Evolutionary conservation across 2,888 invertebrate genomes (phyloP), one percentile per base, ranked within the genome.

Genomic region (Ectobius pallidus): DNA sequence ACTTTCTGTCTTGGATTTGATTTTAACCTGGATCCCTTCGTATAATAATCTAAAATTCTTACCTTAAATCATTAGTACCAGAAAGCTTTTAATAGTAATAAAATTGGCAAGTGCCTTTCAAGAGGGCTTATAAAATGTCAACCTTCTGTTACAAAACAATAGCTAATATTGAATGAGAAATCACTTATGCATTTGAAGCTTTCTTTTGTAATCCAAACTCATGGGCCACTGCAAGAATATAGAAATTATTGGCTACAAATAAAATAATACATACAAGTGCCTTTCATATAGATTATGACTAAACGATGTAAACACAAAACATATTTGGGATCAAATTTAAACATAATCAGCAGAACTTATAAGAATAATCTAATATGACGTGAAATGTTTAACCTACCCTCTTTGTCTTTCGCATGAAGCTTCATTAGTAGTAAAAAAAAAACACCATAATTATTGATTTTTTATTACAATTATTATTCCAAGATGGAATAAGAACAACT

Each of bases 331-430:
- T 44, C 44, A 44, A 42, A 65, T 42, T 44, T 22, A 39, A 32
- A n/a, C 44, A 18, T 22, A 44, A 25, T 65, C 22, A 27, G 16
- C 27, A 46, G 18, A 30, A 44, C n/a, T 44, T 65, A 14, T 14
- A 42, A 39, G 22, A 39, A 6, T 16, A 1, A 32, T n/a, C n/a
- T n/a, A 55, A 14, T 11, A 22, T 6, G 22, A 32, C 14, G 39
- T 63, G 20, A 65, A 34, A 42, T 55, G 55, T n/a, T n/a, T 14
- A 63, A 65, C 46, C 16, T 39, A 39, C 65, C 65, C 65, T 65
- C 65, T 65, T 65, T 65, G 65, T 65, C 65, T 65, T 46, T 65
- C 39, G 27, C 18, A 27, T 22, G 25, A 65, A 46, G 27, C n/a
- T 42, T 65, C 25, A 65, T 22, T 22, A 42, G 63, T 42, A 65